Evolutionary conservation across 2,113 vertebrate genomes (phyloP).

Genomic region (Pterophyllum scalare): DNA sequence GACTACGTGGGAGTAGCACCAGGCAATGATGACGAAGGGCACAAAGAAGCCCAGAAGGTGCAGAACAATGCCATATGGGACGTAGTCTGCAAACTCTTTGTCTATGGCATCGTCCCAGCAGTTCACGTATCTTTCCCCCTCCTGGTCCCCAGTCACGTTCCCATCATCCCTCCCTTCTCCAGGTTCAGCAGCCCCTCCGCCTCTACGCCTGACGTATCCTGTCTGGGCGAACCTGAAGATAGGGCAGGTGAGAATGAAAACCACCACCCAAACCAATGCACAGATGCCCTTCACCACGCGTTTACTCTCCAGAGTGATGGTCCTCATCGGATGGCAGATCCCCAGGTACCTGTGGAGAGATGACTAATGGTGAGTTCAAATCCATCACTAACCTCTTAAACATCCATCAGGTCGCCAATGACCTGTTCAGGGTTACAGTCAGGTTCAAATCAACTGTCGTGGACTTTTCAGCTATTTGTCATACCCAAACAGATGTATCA

Average conservation of each 20-base stretch:
- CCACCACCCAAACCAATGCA: slow-evolving; percentile 83
- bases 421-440: background rate
- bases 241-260: slow-evolving; percentile 83
- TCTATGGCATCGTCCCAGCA: slow-evolving; percentile 87
- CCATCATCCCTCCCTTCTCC: background rate
- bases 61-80: slow-evolving; percentile 84
- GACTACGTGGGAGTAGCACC: slow-evolving; percentile 86
- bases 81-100: slow-evolving; percentile 81
- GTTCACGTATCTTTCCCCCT: slow-evolving; percentile 68
- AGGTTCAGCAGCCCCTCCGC: background rate
- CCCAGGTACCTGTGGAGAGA: slow-evolving; percentile 81
- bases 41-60: slow-evolving; percentile 84
- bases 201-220: slow-evolving; percentile 46
- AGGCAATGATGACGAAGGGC: slow-evolving; percentile 84
- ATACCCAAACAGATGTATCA: too few relatives aligned
- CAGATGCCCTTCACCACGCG: slow-evolving; percentile 81
- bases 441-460: background rate
- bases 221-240: slow-evolving; percentile 86
- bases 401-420: background rate
- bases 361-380: background rate
- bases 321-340: slow-evolving; percentile 84
- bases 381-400: background rate
- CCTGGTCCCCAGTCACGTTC: slow-evolving; percentile 30
- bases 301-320: slow-evolving; percentile 83
- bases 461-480: fast-evolving